phyloP scores from a whole-genome alignment of 2,113 vertebrate genomes.

The Apodemus sylvaticus region DNA sequence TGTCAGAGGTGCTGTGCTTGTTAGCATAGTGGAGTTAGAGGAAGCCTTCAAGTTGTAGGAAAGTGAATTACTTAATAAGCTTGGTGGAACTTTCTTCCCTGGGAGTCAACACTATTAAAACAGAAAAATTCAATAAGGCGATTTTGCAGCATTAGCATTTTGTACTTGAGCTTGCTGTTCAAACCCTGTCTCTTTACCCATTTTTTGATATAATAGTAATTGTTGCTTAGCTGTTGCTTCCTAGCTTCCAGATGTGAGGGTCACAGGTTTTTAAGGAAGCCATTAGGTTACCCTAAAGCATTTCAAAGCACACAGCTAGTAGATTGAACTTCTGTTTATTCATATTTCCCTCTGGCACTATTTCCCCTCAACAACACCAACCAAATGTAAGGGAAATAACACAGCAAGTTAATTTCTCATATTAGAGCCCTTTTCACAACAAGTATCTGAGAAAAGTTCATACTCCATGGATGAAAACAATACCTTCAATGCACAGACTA shows the following conservation, averaged over 20 bases:
- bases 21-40: conserved; percentile 76
- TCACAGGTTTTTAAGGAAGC: not conserved
- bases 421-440: conserved; percentile 3
- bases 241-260: not conserved
- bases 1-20: conserved; percentile 80
- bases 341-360: not conserved
- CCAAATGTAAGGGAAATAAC: not conserved
- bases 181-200: not conserved
- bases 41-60: conserved; percentile 62
- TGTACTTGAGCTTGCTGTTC: not conserved
- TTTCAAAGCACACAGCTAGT: not conserved
- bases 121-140: not conserved
- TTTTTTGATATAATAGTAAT: not conserved
- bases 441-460: not conserved
- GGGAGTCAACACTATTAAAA: conserved; percentile 15
- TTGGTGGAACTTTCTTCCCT: conserved; percentile 63
- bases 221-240: not conserved
- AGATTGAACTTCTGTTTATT: not conserved
- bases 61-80: conserved; percentile 78
- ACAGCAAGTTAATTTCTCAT: not conserved
- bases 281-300: not conserved
- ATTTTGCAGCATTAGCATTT: conserved; percentile 53
- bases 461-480: not conserved
- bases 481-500: not conserved
- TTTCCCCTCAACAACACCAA: not conserved